These are phyloP conservation scores for Sericinus montela DNA, from an alignment of 2,888 invertebrate genomes.

Conservation along the genomic window DNA sequence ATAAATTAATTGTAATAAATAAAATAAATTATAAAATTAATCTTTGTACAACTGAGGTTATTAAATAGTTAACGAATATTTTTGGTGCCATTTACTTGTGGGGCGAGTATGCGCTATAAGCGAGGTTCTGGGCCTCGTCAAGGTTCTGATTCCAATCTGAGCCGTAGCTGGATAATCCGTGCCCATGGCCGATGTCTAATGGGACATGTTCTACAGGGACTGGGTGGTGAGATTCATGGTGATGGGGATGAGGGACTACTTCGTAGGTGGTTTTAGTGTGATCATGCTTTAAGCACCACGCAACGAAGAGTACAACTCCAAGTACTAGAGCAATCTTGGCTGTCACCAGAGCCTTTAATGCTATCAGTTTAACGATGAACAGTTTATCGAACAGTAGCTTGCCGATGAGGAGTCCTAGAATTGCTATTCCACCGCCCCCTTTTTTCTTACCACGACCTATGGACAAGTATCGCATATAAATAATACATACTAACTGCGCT, in stretches of 20 bases:
- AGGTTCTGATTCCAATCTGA: conserved; percentile 78
- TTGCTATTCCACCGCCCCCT: conserved; percentile 83
- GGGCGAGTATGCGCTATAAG: conserved; percentile 82
- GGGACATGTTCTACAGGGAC: conserved; percentile 76
- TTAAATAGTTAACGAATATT: conserved; percentile 16
- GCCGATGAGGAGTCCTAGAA: conserved; percentile 81
- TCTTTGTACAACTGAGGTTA: conserved; percentile 70
- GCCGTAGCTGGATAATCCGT: conserved; percentile 46
- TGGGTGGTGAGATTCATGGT: conserved; percentile 81
- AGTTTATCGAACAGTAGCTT: conserved; percentile 74
- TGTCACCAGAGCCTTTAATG: conserved; percentile 89
- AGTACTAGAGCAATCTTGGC: conserved; percentile 90
- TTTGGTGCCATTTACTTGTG: conserved; percentile 48
- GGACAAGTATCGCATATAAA: background rate
- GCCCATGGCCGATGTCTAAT: conserved; percentile 58
- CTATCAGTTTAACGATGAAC: conserved; percentile 88
- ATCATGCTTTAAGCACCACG: conserved; percentile 66
- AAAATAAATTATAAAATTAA: conserved; percentile 62
- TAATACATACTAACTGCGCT: too few relatives aligned
- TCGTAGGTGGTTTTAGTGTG: conserved; percentile 69
- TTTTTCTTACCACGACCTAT: conserved; percentile 87
- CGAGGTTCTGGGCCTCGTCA: conserved; percentile 83
- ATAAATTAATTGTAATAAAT: conserved; percentile 68
- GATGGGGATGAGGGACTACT: conserved; percentile 66
- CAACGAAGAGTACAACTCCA: conserved; percentile 82